Evolutionary conservation across 2,888 invertebrate species (phyloP), one percentile per base, ranked within the genome.

Genomic region (Baccha elongata): DNA sequence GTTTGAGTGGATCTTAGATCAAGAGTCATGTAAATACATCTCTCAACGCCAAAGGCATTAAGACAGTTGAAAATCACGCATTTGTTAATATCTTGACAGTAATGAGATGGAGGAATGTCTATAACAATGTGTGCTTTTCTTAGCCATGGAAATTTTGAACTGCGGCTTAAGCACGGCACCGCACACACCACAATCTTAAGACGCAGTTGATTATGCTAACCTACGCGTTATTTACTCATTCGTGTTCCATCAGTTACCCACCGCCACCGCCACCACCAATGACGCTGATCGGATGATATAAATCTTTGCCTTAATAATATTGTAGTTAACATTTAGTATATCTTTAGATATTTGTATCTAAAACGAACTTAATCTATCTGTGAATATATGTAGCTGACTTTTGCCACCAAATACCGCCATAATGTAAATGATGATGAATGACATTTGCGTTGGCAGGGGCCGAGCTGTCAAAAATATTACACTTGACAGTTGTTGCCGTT

Each of bases 91-190:
- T 26, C 65, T 72, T 78, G 78, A 78, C 78, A 72, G 60, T 78
- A 78, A 78, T 78, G 60, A 78, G 72, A 78, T 78, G 78, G 78
- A 78, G 40, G 78, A 78, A 78, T 78, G 72, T 52, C 65, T 67
- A 58, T 40, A 53, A 60, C 58, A 55, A 37, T 58, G 53, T 50
- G n/a, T 26, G 21, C 62, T 50, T 55, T 62, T 52, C 17, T 40
- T 40, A 68, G 44, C 17, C 44, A 53, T 76, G 60, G 60, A 69
- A 62, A 46, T 69, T 44, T 53, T 11, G 21, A 65, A 17, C 35
- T 37, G 3, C 10, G 17, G 15, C 64, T 71, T 53, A 23, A 37
- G 11, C 42, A 44, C 29, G 19, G 40, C 40, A n/a, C 19, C 10
- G 7, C 0, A 26, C 26, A 8, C n/a, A 50, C 50, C 50, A 50